phyloP scores from a whole-genome alignment of 2,888 invertebrate species.

The Neoscelio sp. region DNA sequence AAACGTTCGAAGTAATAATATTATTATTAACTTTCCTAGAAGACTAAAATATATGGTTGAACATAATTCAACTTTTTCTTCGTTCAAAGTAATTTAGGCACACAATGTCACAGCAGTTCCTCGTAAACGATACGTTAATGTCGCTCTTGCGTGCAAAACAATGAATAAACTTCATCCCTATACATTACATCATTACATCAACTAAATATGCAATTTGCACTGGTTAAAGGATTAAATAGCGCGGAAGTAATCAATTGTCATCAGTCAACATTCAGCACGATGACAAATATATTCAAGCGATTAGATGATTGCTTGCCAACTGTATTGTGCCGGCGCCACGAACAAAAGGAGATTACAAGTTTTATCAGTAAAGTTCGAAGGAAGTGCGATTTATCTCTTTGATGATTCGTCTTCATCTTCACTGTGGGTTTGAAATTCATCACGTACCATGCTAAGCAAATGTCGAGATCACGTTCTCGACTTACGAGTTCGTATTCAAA shows the following conservation, averaged over 20 bases:
- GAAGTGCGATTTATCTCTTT: constrained; percentile 3
- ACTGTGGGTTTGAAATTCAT: background rate
- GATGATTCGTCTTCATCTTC: constrained; percentile 3
- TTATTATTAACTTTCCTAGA: no score
- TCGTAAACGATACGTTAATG: background rate
- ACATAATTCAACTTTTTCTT: no score
- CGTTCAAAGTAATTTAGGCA: no score
- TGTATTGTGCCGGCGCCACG: background rate
- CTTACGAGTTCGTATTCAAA: background rate
- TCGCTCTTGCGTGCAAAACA: background rate
- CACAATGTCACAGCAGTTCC: no score
- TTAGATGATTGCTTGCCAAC: constrained; percentile 2
- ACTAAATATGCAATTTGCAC: background rate
- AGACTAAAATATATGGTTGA: no score
- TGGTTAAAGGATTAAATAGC: constrained; percentile 20
- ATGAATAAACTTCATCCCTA: background rate
- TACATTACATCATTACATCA: background rate
- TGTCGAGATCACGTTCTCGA: background rate
- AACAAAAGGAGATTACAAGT: constrained; percentile 11
- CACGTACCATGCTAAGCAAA: background rate
- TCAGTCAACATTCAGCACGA: constrained; percentile 6
- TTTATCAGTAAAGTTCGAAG: constrained; percentile 18
- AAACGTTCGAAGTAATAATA: no score
- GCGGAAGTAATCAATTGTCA: constrained; percentile 20
- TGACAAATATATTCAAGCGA: constrained; percentile 11